These are phyloP conservation scores for Rhynchotus rufescens DNA, from an alignment of 2,797 vertebrate species.

Conservation along the genomic window DNA sequence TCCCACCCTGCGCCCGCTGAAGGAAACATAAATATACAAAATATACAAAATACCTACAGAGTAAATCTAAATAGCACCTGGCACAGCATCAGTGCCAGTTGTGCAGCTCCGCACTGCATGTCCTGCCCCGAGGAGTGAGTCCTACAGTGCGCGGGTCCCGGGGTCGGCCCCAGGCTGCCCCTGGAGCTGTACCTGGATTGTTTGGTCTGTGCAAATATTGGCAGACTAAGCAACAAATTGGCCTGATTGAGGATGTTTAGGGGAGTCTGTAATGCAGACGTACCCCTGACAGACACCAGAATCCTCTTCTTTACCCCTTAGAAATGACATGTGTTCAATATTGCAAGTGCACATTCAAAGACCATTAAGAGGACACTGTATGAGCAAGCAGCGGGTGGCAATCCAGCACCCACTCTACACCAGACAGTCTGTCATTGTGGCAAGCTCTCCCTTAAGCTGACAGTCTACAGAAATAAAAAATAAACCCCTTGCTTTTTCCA, in stretches of 20 bases:
- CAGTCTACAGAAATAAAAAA: neutral
- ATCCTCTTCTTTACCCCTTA: neutral
- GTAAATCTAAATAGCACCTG: neutral
- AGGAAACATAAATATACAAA: conserved; percentile 13
- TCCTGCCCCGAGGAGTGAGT: rapidly evolving
- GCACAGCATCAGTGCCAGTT: neutral
- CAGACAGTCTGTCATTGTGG: neutral
- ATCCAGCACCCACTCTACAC: neutral
- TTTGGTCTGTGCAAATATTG: neutral
- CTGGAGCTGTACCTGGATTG: neutral
- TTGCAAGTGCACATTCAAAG: neutral
- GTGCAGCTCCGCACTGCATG: neutral
- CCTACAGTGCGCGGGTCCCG: neutral
- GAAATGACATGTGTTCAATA: neutral
- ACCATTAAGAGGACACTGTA: neutral
- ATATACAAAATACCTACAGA: neutral
- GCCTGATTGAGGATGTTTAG: neutral
- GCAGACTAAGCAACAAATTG: neutral
- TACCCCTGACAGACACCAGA: rapidly evolving
- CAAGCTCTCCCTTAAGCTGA: neutral
- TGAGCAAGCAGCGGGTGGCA: neutral
- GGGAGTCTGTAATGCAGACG: neutral
- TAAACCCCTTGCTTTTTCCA: neutral
- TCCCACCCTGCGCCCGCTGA: neutral
- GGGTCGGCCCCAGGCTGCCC: neutral